These are phyloP conservation scores for Spodoptera litura DNA, from an alignment of 1,140 invertebrate species.

Conservation along the genomic window DNA sequence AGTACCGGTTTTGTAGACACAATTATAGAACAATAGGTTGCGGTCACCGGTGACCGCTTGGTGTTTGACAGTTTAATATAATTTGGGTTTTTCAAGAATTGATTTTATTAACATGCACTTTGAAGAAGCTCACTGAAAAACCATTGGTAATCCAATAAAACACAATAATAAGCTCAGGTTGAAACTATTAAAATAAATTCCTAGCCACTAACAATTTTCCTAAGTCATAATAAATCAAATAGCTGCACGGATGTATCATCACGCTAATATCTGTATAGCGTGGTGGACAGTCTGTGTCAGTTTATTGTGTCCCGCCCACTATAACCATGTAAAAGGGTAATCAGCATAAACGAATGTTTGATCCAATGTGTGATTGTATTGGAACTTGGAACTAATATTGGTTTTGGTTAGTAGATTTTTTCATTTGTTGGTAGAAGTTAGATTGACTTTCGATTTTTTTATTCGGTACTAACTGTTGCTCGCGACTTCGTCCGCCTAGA, in stretches of 20 bases:
- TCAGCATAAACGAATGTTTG: slow-evolving; percentile 51
- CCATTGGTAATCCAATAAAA: too few relatives aligned
- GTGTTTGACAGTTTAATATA: too few relatives aligned
- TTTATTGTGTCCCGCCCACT: slow-evolving; percentile 59
- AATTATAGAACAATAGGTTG: too few relatives aligned
- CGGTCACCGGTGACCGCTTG: too few relatives aligned
- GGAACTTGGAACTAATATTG: background rate
- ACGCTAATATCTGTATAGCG: slow-evolving; percentile 74
- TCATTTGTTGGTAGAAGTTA: background rate
- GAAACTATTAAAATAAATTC: background rate
- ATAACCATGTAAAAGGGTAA: slow-evolving; percentile 53
- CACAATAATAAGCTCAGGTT: too few relatives aligned
- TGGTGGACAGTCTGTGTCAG: slow-evolving; percentile 65
- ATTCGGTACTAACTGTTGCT: too few relatives aligned
- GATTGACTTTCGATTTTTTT: too few relatives aligned
- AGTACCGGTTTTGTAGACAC: too few relatives aligned
- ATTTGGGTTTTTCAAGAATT: too few relatives aligned
- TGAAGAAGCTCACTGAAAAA: too few relatives aligned
- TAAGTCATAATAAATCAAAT: slow-evolving; percentile 25
- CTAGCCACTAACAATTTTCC: slow-evolving; percentile 23
- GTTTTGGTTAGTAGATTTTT: background rate
- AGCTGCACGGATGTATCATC: slow-evolving; percentile 19
- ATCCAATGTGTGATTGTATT: slow-evolving; percentile 47
- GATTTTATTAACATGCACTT: too few relatives aligned
- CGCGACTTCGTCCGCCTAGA: too few relatives aligned